A percentile compares a stretch with the other conserved stretches of the same genome.
Conservation (phyloP, 2,888 invertebrate species). For the Apotomis turbidana region DNA sequence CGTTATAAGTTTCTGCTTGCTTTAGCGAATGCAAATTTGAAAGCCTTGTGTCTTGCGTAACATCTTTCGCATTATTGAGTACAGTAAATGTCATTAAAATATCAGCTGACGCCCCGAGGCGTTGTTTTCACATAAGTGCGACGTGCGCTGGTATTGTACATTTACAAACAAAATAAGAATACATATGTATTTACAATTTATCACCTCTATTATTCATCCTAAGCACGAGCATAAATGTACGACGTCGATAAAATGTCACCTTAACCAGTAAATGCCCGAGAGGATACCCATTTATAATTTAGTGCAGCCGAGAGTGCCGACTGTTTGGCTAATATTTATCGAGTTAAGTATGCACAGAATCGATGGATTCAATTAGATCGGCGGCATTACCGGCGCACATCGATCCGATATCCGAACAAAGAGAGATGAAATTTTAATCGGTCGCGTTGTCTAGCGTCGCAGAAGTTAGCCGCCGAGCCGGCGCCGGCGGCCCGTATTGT, state of each 20-base stretch:
- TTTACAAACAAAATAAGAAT: background rate
- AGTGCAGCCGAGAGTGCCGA: constrained; percentile 9
- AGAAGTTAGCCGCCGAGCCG: constrained; percentile 66
- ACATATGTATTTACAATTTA: background rate
- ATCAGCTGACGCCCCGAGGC: background rate
- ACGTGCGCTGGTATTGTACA: background rate
- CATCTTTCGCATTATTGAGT: no score
- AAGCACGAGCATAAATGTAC: background rate
- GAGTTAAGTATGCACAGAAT: constrained; percentile 50
- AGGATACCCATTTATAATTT: background rate
- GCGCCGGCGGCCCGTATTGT: constrained; percentile 67
- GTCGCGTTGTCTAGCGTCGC: constrained; percentile 70
- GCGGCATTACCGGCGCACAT: constrained; percentile 66
- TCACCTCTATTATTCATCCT: background rate
- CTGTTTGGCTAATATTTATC: constrained; percentile 44
- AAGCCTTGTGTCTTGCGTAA: no score
- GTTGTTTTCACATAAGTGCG: background rate
- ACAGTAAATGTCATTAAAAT: constrained; percentile 5
- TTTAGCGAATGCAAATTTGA: background rate
- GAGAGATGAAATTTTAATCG: constrained; percentile 82
- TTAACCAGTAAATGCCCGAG: constrained; percentile 1
- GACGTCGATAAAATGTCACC: background rate
- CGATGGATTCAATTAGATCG: constrained; percentile 70
- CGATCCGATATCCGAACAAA: constrained; percentile 78
- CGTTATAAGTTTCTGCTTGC: background rate